phyloP scores from a whole-genome alignment of 2,888 invertebrate species.

The Tetranychus truncatus region DNA sequence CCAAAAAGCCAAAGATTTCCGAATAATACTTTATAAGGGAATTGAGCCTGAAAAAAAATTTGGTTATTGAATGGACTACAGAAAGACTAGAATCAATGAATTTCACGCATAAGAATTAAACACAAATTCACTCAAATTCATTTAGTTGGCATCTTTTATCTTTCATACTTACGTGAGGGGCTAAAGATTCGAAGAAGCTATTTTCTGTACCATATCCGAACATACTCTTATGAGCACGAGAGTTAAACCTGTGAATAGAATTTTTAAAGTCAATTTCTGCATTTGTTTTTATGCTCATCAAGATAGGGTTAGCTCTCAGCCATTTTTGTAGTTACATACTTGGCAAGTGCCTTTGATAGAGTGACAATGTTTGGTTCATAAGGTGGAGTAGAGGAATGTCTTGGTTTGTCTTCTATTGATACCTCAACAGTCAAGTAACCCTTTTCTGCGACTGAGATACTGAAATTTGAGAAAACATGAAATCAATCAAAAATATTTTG shows the following conservation, averaged over 20 bases:
- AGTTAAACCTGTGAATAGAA: slow-evolving; percentile 28
- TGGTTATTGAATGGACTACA: slow-evolving; percentile 7
- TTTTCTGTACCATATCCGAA: slow-evolving; percentile 36
- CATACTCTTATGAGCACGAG: slow-evolving; percentile 35
- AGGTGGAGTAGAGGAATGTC: slow-evolving; percentile 38
- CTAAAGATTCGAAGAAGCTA: slow-evolving; percentile 32
- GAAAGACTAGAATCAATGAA: slow-evolving; percentile 9
- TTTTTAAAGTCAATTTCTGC: too few species aligned
- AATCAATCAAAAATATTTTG: neutral
- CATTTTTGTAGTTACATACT: slow-evolving; percentile 26
- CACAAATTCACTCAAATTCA: too few species aligned
- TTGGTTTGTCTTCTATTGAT: slow-evolving; percentile 32
- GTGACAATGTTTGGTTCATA: slow-evolving; percentile 36
- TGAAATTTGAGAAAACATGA: neutral
- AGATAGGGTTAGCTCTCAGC: neutral
- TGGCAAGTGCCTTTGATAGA: slow-evolving; percentile 34
- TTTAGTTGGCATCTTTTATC: neutral
- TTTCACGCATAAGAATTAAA: neutral
- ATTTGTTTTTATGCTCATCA: too few species aligned
- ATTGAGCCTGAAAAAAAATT: slow-evolving; percentile 27
- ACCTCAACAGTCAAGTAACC: slow-evolving; percentile 34
- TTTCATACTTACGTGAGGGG: slow-evolving; percentile 31
- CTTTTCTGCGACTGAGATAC: slow-evolving; percentile 35
- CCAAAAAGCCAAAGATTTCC: slow-evolving; percentile 38
- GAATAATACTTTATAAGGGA: slow-evolving; percentile 31